phyloP scores from a whole-genome alignment of 23 tunicate genomes.

The Ciona savignyi region DNA sequence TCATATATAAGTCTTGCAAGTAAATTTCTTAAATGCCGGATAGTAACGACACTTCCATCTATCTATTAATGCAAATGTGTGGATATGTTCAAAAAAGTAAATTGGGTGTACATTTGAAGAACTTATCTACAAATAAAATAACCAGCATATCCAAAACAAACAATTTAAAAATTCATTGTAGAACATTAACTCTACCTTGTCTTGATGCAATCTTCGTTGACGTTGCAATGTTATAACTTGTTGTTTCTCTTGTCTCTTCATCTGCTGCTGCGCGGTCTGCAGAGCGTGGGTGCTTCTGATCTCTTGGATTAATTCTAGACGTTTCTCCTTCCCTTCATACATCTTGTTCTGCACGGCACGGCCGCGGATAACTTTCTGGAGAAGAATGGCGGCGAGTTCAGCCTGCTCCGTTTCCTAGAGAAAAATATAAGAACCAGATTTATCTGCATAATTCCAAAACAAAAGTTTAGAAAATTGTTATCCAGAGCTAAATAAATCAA shows the following conservation, averaged over 20 bases:
- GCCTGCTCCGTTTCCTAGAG: conserved; percentile 48
- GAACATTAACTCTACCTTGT: conserved; percentile 46
- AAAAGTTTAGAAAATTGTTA: no score
- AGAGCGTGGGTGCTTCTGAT: conserved; percentile 90
- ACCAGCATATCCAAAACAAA: neutral
- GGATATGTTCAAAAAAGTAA: no score
- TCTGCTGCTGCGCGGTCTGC: conserved; percentile 70
- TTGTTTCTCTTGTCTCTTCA: conserved; percentile 72
- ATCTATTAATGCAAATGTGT: no score
- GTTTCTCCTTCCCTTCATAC: conserved; percentile 87
- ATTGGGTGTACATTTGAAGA: no score
- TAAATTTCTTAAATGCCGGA: no score
- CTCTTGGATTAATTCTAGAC: conserved; percentile 80
- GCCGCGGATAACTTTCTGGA: conserved; percentile 88
- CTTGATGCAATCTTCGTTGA: conserved; percentile 58
- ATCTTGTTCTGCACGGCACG: conserved; percentile 85
- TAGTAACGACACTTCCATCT: no score
- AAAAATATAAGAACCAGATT: no score
- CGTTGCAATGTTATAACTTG: conserved; percentile 80
- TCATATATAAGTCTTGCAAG: no score
- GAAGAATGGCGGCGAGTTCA: conserved; percentile 78
- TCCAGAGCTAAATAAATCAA: no score
- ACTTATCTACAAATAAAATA: neutral
- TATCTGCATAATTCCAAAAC: no score
- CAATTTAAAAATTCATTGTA: neutral